Evolutionary conservation across 2,797 vertebrate genomes (phyloP).

Genomic region (Phrynocephalus forsythii): DNA sequence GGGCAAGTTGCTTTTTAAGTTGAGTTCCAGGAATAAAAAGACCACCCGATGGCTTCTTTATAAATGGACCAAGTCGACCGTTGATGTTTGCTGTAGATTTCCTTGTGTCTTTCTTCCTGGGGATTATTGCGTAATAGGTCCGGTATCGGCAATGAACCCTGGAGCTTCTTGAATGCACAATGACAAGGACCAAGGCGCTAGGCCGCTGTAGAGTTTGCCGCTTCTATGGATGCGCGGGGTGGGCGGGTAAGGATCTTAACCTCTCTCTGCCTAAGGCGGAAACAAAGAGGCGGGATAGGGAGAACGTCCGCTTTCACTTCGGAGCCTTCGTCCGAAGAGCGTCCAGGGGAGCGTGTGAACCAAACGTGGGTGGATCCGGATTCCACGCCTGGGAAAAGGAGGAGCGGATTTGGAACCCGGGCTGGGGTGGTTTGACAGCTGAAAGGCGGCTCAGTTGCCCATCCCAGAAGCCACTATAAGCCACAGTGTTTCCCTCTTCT

Average conservation of each 20-base stretch:
- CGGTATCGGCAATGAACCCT: slow-evolving; percentile 10
- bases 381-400: neutral
- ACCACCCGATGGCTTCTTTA: slow-evolving; percentile 5
- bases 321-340: slow-evolving; percentile 23
- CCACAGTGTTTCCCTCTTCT: neutral
- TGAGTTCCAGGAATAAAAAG: slow-evolving; percentile 21
- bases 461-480: neutral
- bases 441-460: neutral
- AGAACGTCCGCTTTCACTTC: neutral
- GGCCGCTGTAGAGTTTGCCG: neutral
- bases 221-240: accelerated
- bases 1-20: neutral
- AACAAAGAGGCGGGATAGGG: neutral
- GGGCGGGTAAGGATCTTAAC: neutral
- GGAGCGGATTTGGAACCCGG: neutral
- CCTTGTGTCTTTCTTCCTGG: slow-evolving; percentile 29
- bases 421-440: neutral
- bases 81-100: neutral
- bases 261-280: neutral
- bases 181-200: slow-evolving; percentile 17
- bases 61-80: neutral
- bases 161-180: slow-evolving; percentile 14
- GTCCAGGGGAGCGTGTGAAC: slow-evolving; percentile 3
- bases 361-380: slow-evolving; percentile 2
- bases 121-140: neutral